Conservation (phyloP, 2,888 invertebrate species). For the Byasa hedistus region DNA sequence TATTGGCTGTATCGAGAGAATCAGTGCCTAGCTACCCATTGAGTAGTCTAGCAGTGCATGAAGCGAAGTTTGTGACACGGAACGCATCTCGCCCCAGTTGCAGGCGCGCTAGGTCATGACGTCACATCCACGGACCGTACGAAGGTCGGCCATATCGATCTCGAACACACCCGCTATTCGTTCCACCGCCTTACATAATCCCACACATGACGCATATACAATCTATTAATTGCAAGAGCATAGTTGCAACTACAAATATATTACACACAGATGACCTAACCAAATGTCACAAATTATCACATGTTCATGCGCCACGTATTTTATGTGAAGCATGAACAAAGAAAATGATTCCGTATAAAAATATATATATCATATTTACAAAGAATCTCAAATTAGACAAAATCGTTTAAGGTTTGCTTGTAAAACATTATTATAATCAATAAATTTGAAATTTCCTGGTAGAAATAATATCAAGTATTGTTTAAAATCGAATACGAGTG, state of each 20-base stretch:
- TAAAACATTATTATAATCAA: too few relatives aligned
- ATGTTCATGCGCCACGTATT: neutral
- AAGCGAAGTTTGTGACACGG: constrained; percentile 56
- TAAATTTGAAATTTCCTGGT: too few relatives aligned
- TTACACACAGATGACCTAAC: constrained; percentile 6
- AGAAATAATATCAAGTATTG: too few relatives aligned
- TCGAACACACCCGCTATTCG: constrained; percentile 52
- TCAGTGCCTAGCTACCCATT: constrained; percentile 9
- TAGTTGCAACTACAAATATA: constrained; percentile 11
- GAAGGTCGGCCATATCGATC: constrained; percentile 76
- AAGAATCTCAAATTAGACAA: too few relatives aligned
- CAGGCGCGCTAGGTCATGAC: constrained; percentile 62
- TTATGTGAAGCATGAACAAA: too few relatives aligned
- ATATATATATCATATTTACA: too few relatives aligned
- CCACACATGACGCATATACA: constrained; percentile 27
- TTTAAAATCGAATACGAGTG: too few relatives aligned
- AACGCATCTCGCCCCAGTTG: constrained; percentile 62
- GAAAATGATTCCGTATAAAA: too few relatives aligned
- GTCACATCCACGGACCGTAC: constrained; percentile 61
- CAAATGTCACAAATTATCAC: neutral
- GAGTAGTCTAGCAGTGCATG: constrained; percentile 23
- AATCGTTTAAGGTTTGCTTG: too few relatives aligned
- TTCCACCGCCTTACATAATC: constrained; percentile 37
- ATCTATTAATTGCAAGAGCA: constrained; percentile 23
- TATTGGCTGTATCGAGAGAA: neutral